phyloP scores from a whole-genome alignment of 2,888 invertebrate species.

The Hermodice carunculata region DNA sequence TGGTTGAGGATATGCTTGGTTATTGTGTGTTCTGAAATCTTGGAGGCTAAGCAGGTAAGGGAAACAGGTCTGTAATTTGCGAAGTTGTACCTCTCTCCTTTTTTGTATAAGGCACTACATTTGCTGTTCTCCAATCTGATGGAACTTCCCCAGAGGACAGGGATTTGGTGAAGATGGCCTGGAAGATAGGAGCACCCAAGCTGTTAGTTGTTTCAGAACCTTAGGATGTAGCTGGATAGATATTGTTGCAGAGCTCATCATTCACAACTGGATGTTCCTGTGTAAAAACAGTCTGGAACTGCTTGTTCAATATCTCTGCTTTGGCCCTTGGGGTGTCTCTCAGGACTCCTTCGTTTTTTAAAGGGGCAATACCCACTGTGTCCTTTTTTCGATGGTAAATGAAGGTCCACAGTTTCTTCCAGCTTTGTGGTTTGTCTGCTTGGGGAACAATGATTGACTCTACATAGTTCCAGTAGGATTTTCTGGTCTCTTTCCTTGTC shows the following conservation, averaged over 20 bases:
- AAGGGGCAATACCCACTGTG: not conserved
- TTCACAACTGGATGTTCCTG: no score
- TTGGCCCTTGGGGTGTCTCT: not conserved
- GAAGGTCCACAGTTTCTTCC: not conserved
- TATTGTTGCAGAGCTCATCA: no score
- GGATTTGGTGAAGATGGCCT: no score
- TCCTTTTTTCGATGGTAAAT: not conserved
- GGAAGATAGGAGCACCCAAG: no score
- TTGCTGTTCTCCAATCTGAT: no score
- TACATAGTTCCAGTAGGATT: not conserved
- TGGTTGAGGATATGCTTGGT: not conserved
- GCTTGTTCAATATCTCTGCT: not conserved
- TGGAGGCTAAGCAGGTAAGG: not conserved
- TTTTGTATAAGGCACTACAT: not conserved
- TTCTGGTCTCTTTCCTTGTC: not conserved
- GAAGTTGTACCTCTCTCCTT: not conserved
- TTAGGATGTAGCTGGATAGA: no score
- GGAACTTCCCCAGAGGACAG: no score
- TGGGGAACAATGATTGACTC: not conserved
- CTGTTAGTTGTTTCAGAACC: no score
- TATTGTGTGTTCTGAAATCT: not conserved
- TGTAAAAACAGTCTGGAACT: not conserved
- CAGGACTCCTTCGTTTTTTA: not conserved
- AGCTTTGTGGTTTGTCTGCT: not conserved
- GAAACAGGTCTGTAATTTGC: not conserved